Percentiles rank a stretch among this genome's conserved stretches.
Evolutionary conservation across 1,140 invertebrate genomes (phyloP).

Genomic region (Platyura marginata): DNA sequence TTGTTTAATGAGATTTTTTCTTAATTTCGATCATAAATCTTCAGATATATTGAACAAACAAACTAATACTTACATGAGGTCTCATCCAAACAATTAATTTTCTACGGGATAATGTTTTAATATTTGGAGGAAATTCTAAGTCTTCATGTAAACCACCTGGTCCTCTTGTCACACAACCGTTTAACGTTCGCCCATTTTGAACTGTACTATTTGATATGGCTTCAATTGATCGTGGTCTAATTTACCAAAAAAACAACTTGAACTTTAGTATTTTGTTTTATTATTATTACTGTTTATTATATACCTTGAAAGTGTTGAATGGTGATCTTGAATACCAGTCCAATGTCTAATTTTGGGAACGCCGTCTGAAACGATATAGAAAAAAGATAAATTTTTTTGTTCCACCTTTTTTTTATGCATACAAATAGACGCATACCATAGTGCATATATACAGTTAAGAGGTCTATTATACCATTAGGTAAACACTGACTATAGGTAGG

Average conservation of each 20-base stretch:
- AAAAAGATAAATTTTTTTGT: too few species aligned
- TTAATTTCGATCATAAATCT: too few species aligned
- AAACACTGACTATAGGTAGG: too few species aligned
- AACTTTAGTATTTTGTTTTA: not conserved
- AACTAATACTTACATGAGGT: slow-evolving; percentile 2
- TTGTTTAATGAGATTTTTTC: too few species aligned
- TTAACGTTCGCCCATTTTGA: not conserved
- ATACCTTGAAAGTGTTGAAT: not conserved
- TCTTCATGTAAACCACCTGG: slow-evolving; percentile 4
- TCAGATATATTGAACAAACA: not conserved
- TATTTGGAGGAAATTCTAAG: slow-evolving; percentile 2
- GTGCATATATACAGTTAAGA: too few species aligned
- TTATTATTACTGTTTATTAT: not conserved
- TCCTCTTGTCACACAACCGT: not conserved
- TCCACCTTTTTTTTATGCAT: too few species aligned
- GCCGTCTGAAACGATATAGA: not conserved
- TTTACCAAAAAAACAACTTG: not conserved
- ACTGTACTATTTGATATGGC: slow-evolving; percentile 1
- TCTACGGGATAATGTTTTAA: slow-evolving; percentile 1
- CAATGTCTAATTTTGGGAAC: not conserved
- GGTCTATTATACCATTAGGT: too few species aligned
- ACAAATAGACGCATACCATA: too few species aligned
- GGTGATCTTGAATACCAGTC: not conserved
- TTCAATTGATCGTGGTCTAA: not conserved
- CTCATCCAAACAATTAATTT: slow-evolving; percentile 3